These are phyloP conservation scores for Vimba vimba DNA, from an alignment of 2,113 vertebrate genomes.

Conservation along the genomic window DNA sequence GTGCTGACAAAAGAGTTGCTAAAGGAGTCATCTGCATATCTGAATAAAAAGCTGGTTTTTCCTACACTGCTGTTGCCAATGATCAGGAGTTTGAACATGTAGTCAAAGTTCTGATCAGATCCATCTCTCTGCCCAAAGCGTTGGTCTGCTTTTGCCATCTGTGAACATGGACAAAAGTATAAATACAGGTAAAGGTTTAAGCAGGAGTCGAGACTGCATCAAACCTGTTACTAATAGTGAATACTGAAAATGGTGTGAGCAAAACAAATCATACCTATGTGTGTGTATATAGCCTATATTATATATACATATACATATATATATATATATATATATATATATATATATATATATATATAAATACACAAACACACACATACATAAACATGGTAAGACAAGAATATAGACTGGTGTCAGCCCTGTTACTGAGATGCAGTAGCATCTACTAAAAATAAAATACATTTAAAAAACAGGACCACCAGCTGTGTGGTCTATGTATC, in stretches of 20 bases:
- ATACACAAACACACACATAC: neutral
- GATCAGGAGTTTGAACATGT: conserved; percentile 99
- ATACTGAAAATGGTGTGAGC: no score
- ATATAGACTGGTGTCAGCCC: neutral
- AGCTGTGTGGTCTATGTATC: neutral
- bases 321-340: neutral
- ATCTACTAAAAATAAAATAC: neutral
- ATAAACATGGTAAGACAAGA: neutral
- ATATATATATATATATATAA: neutral
- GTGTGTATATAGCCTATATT: neutral
- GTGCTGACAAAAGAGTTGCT: conserved; percentile 97
- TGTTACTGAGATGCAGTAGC: neutral
- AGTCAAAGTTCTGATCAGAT: conserved; percentile 98
- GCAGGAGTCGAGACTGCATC: neutral
- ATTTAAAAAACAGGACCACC: neutral
- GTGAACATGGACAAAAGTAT: conserved; percentile 60
- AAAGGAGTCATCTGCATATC: conserved; percentile 96
- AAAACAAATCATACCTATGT: neutral
- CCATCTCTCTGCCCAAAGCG: conserved; percentile 90
- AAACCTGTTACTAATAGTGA: neutral
- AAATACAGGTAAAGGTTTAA: neutral
- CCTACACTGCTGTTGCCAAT: conserved; percentile 98
- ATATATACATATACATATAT: no score
- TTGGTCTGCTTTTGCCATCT: conserved; percentile 97
- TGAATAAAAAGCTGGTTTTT: conserved; percentile 96